Evolutionary conservation across 2,113 vertebrate genomes (phyloP), one percentile per base, ranked within the genome.

Genomic region (Gallinago media): DNA sequence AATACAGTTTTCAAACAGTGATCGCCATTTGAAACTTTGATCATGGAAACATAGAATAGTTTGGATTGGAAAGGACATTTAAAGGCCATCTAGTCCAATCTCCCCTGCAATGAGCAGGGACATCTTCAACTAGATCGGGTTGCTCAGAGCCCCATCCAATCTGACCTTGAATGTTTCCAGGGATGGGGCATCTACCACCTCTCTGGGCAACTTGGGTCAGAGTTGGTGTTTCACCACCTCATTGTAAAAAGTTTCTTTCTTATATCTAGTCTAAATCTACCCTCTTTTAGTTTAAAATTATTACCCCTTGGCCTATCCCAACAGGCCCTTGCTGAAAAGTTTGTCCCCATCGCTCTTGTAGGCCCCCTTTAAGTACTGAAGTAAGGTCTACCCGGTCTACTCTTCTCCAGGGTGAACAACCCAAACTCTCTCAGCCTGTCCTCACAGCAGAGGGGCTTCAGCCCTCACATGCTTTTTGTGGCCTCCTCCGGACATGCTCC

Each of bases 21-120:
- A 52, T 47, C 0, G 0, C 19, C 21, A 47, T 55, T 32, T 36
- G 11, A 27, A n/a, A 58, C 32, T 63, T 67, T 26, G 26, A 38
- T 18, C 34, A 38, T 36, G 7, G 14, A 61, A 36, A 25, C 34
- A 26, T 7, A 16, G 22, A 36, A 36, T 25, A 16, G 14, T 25
- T 26, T 61, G 58, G 23, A 10, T 61, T 38, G 34, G 34, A 38
- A 61, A 36, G 34, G 23, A 8, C 4, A 11, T 17, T 61, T 61
- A 61, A 36, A 61, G 34, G 34, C 15, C 58, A 59, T 25, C 58
- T 59, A 36, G 14, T 61, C 34, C 34, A 36, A 16, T 9, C 15
- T 15, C 23, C 34, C 22, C 58, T 36, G 22, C 7, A 25, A 26
- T 26, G 3, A 26, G 15, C 34, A 61, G 23, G 14, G 34, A 25